Base-by-base conservation (phyloP, 2,797 vertebrate genomes). In the Falco concolor region DNA sequence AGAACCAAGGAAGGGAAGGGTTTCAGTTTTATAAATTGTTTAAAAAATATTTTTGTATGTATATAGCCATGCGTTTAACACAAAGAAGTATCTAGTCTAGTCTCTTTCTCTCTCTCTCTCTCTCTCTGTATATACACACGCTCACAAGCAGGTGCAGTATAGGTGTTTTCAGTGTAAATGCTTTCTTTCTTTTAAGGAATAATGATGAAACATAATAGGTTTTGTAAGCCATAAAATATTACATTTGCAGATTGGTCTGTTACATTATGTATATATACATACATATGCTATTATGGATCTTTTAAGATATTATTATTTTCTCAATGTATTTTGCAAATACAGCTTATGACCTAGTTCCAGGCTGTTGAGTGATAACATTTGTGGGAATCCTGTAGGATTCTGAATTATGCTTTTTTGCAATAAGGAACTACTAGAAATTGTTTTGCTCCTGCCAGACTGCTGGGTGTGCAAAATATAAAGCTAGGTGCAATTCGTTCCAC, bases 181-280 rank as follows among this genome's bases (percentile, higher is more conserved):
- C 42, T 84, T 64, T 86, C 15, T 53, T 90, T 83, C 60, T 81
- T 87, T 85, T 61, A 32, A 63, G 36, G 56, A 89, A 68, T 57
- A 85, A 42, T 38, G 27, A 23, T 69, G n/a, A 60, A 52, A 11
- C 28, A 56, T 17, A 49, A 63, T 54, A 38, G 30, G 34, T 23
- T 25, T 44, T 59, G 13, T 65, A 73, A 53, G 4, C 30, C 25
- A 28, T 64, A 36, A 93, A 91, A 72, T n/a, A 65, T 7, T 68
- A 40, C 8, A 12, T 81, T 65, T 40, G 5, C 47, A 75, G 16
- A 8, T 65, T 73, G 30, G 15, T 80, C 53, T 68, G 21, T 75
- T 54, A 19, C 7, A 28, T 5, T 27, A 4, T 18, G 4, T 19
- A 3, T 44, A 22, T 45, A 45, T 36, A 28, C 3, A 12, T 45